Base-by-base conservation (phyloP, 2,888 invertebrate genomes). In the Chydorus sphaericus region DNA sequence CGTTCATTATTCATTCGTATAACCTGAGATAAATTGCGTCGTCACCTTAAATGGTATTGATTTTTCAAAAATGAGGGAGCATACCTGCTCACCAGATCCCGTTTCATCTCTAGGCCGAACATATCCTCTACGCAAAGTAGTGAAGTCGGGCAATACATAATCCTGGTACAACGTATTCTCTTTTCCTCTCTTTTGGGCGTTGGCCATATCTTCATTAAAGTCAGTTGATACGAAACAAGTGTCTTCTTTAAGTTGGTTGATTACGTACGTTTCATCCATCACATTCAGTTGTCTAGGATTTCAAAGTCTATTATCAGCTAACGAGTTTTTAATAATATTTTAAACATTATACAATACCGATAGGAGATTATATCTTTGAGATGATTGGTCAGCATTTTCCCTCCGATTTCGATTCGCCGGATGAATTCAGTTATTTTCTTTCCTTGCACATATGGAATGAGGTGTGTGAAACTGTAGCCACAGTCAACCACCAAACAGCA, bases 181-280 rank as follows among this genome's bases (percentile, higher is more conserved):
- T 31, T 77, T 71, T 18, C 74, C 75, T 67, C 76, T 73, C 56
- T 69, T 70, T 59, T 73, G 75, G 18, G 86, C 80, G 49, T 77
- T 77, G 57, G 77, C 75, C 80, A 93, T 82, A 63, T 94, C 93
- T 20, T 73, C 72, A 64, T 79, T 78, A 65, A 93, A 91, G 67
- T 96, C 76, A 62, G 79, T 75, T 0, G 94, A 84, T 0, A 97
- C 91, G 73, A 82, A 98, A 68, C 97, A 97, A 0, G 87, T 81
- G 68, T 98, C 97, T 71, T 99, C 98, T 70, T 99, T 99, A 1
- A 85, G 87, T 73, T 98, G 96, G 71, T 98, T 98, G 49, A 98
- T 91, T 0, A 98, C 93, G 71, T 88, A 93, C 0, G 94, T 93
- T 70, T 98, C 98, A 68, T 97, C 96, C 91, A 96, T 92, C 0